These are phyloP conservation scores for Alloscopus bannaensis DNA, from an alignment of 2,888 invertebrate species.

Conservation along the genomic window DNA sequence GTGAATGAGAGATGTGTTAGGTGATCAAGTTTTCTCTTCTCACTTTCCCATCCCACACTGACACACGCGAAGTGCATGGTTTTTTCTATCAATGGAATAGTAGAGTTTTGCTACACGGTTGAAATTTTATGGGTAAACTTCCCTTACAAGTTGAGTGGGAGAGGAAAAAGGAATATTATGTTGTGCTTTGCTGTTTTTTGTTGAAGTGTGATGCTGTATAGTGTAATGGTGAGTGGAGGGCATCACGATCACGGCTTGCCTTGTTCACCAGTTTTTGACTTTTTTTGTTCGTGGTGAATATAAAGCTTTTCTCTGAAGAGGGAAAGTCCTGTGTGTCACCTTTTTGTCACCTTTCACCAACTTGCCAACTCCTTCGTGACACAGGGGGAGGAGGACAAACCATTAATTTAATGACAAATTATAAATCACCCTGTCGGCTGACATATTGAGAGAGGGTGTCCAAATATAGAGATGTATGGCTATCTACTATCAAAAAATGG, in stretches of 20 bases:
- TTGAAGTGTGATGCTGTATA: constrained; percentile 5
- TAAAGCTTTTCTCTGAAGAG: constrained; percentile 7
- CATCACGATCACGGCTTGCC: not conserved
- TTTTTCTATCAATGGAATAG: not conserved
- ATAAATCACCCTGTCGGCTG: constrained; percentile 37
- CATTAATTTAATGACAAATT: constrained; percentile 56
- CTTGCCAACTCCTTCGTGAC: constrained; percentile 46
- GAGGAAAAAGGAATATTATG: constrained; percentile 13
- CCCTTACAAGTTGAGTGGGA: too few species aligned
- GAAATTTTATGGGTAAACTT: not conserved
- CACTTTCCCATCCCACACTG: not conserved
- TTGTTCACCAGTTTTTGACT: constrained; percentile 13
- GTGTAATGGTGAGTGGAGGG: not conserved
- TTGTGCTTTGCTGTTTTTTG: constrained; percentile 10
- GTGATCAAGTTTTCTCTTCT: constrained; percentile 3
- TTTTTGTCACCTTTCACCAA: constrained; percentile 49
- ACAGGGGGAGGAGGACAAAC: constrained; percentile 37
- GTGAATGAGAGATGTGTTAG: not conserved
- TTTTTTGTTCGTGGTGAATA: not conserved
- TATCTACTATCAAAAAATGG: too few species aligned
- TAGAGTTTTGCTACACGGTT: not conserved
- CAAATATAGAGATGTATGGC: too few species aligned
- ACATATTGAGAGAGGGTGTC: constrained; percentile 17
- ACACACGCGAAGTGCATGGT: not conserved
- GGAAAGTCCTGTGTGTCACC: constrained; percentile 35